Evolutionary conservation across 2,113 vertebrate species (phyloP), one percentile per base, ranked within the genome.

Genomic region (Thymallus thymallus): DNA sequence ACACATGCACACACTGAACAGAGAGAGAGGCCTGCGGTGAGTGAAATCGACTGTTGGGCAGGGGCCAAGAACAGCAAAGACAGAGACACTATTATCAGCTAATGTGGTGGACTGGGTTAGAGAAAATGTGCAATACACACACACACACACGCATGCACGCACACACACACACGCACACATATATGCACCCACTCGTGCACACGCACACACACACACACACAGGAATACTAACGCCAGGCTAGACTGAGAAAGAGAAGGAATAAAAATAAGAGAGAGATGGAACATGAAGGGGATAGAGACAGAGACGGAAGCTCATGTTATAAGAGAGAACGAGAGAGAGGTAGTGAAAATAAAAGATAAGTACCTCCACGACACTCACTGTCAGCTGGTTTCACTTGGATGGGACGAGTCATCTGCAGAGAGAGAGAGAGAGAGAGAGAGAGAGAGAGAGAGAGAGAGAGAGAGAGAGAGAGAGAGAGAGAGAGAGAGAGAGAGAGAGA

Each of bases 291-390:
- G 48, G 24, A 63, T 5, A 73, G n/a, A 26, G 35, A 73, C 4
- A 0, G 48, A 5, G 18, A 51, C 5, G 48, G 48, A 18, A 51
- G 48, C 48, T 51, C 5, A 18, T 51, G 16, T 51, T 16, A 18
- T 18, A 51, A 51, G 14, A 51, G 14, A 51, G 7, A 73, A 41
- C 26, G 14, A 68, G 30, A 68, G 35, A 68, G 10, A 5, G 16
- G 45, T 7, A 16, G 32, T 6, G 79, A 18, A 60, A 65, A 72
- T 83, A 76, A 80, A 82, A 89, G 78, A 83, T 77, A 91, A 91
- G 91, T 95, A 96, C 95, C 95, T 96, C 95, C 95, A 94, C 95
- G 93, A 89, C 95, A 96, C 89, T 96, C 95, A 76, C 95, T 96
- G 93, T 96, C 95, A 73, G 95, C 95, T 71, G 95, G 95, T 84